Percentiles rank a stretch among this genome's conserved stretches.
These are phyloP conservation scores for Busseola fusca DNA, from an alignment of 2,888 invertebrate species.

Conservation along the genomic window DNA sequence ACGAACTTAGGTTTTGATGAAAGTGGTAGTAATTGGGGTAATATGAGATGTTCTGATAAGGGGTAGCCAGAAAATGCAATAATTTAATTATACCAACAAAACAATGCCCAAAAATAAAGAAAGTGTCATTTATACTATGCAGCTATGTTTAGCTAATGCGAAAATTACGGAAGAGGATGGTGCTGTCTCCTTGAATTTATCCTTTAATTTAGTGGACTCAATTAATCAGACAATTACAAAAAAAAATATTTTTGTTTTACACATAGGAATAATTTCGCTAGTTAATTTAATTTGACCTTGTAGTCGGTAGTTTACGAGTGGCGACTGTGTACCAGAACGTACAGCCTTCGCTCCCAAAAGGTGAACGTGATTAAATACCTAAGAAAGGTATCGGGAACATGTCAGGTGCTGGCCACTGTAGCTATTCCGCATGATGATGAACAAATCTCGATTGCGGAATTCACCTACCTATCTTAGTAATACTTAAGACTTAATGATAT, in stretches of 20 bases:
- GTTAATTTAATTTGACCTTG: too few species aligned
- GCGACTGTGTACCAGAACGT: background rate
- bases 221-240: too few species aligned
- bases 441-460: background rate
- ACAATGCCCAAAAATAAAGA: background rate
- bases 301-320: background rate
- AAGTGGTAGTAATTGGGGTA: background rate
- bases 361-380: background rate
- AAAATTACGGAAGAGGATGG: background rate
- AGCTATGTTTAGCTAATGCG: background rate
- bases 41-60: too few species aligned
- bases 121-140: too few species aligned
- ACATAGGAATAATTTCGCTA: too few species aligned
- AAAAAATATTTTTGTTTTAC: too few species aligned
- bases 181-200: background rate
- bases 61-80: too few species aligned
- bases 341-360: background rate
- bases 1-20: background rate
- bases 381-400: background rate
- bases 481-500: too few species aligned
- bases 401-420: background rate
- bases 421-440: background rate
- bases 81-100: too few species aligned
- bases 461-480: background rate
- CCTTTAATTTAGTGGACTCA: background rate